Base-by-base conservation (phyloP, 2,113 vertebrate genomes). In the Ictalurus punctatus region DNA sequence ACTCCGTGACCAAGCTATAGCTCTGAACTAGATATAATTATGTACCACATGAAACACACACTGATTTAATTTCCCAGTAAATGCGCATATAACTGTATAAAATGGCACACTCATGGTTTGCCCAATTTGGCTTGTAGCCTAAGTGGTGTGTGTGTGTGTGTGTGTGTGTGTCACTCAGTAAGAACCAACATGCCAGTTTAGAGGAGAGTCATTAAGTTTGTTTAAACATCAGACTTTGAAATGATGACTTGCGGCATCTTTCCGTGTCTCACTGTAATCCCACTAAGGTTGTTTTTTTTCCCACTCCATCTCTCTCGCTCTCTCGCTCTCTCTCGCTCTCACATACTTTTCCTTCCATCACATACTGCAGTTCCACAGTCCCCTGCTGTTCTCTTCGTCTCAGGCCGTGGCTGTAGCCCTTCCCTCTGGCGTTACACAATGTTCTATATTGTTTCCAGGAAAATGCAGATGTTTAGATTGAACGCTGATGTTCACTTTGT, bases 381-480 rank as follows among this genome's bases (percentile, higher is more conserved):
- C 87, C 74, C 73, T 30, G 27, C 56, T 56, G 54, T 61, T 34
- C 34, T 86, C 59, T 85, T 44, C 84, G 27, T 48, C 37, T 40
- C 69, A 63, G 34, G 61, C 34, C 9, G 6, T 9, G 74, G n/a
- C 82, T 58, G 9, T 25, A 17, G 8, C n/a, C 61, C 44, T 7
- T n/a, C 52, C 67, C 67, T 84, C 27, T 86, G 83, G 25, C 17
- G 23, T 83, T 52, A 84, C 74, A 94, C 92, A 92, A 92, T 80
- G 81, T 86, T 76, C 83, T 88, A 30, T 89, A 88, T 91, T 94
- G 92, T 94, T 93, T 93, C 83, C 87, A 91, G 91, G 91, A 91
- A 91, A 90, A 92, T 91, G n/a, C 52, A 87, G 78, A 86, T 89
- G 80, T 92, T 93, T 91, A 91, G 85, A 92, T 92, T 92, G 71